Base-by-base conservation (phyloP, 2,888 invertebrate genomes). In the Deilephila elpenor region DNA sequence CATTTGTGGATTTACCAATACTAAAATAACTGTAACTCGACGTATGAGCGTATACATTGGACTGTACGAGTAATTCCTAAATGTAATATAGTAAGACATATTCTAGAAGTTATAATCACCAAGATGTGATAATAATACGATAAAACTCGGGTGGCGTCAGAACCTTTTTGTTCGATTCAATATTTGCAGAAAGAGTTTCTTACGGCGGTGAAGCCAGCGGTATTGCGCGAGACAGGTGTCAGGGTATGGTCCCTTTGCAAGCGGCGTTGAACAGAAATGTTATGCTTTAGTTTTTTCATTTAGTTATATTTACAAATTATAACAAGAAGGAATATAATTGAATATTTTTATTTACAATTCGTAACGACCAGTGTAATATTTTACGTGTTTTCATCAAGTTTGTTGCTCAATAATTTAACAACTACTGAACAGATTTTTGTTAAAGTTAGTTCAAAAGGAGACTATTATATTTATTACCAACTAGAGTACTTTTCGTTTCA, bases 41-140 rank as follows among this genome's bases (percentile, higher is more conserved):
- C 3, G 56, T 67, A 44, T 56, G 71, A 56, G 32, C 73, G 62
- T 44, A 34, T 61, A 61, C n/a, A 32, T 51, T 53, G 19, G 71
- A 82, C 78, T 77, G 76, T 76, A 81, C 75, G 79, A 81, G 76
- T 81, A 82, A 82, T 84, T 81, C 83, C 82, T 78, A 76, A 76
- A 75, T 84, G 84, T 86, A 86, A 74, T 78, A 84, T 84, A 86
- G 78, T 82, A 79, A 82, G 75, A 79, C 80, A 76, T 86, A 82
- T 80, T 82, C 78, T 84, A 87, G 84, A 77, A 86, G 83, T 85
- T 82, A 85, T 88, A 84, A 88, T 90, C 89, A 89, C 88, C 78
- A 81, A 83, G 80, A 79, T 88, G 90, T 91, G 90, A 89, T 88
- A 88, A 80, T 85, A 83, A 80, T 79, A 78, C 80, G 80, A 80